Conservation (phyloP, 2,888 invertebrate species). For the Trissolcus japonicus region DNA sequence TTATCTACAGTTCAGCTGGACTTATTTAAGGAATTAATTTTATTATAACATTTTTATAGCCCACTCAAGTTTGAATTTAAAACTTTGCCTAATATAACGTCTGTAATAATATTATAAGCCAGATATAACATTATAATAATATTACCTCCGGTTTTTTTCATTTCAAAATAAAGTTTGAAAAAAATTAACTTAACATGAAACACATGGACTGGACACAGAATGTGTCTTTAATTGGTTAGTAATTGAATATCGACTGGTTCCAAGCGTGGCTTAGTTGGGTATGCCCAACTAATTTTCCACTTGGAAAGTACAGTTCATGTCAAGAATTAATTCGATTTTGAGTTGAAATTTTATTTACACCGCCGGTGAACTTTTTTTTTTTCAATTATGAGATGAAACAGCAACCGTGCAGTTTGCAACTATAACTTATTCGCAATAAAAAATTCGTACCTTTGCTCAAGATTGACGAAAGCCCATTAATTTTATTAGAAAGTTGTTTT, state of each 20-base stretch:
- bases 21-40: too few species aligned
- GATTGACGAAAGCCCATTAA: not conserved
- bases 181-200: conserved; percentile 18
- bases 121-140: too few species aligned
- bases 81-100: too few species aligned
- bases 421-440: too few species aligned
- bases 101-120: too few species aligned
- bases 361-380: not conserved
- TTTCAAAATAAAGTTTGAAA: not conserved
- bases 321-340: conserved; percentile 1
- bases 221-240: conserved; percentile 31
- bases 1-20: too few species aligned
- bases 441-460: too few species aligned
- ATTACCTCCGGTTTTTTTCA: too few species aligned
- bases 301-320: conserved; percentile 16
- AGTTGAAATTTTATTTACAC: not conserved
- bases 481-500: conserved; percentile 16
- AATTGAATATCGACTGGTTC: conserved; percentile 34
- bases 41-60: too few species aligned
- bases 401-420: too few species aligned
- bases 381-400: not conserved
- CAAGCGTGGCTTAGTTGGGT: conserved; percentile 4
- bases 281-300: conserved; percentile 30
- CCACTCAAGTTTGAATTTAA: too few species aligned
- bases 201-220: conserved; percentile 17